These are phyloP conservation scores for Caretta caretta DNA, from an alignment of 2,113 vertebrate species.

Conservation along the genomic window DNA sequence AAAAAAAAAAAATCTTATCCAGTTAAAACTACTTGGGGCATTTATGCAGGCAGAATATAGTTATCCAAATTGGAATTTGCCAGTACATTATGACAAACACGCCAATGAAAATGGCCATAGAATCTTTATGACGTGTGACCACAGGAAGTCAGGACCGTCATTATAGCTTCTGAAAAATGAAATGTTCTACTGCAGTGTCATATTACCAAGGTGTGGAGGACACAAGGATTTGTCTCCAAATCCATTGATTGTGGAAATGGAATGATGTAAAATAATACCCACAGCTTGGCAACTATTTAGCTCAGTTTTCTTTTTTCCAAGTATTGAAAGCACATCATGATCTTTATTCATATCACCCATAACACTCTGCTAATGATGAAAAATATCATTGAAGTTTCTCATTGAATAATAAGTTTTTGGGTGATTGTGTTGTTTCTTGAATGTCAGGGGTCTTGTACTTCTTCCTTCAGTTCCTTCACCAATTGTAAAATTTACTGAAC, in stretches of 20 bases:
- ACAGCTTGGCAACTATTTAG: background rate
- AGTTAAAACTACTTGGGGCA: background rate
- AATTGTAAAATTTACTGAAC: background rate
- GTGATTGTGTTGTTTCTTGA: background rate
- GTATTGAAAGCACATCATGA: fast-evolving
- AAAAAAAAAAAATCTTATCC: background rate
- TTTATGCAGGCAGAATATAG: background rate
- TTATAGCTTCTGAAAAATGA: background rate
- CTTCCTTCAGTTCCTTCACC: background rate
- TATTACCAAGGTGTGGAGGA: background rate
- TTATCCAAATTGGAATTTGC: background rate
- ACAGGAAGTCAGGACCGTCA: background rate
- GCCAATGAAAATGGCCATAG: background rate
- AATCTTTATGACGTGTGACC: background rate
- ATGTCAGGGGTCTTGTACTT: background rate
- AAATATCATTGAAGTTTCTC: background rate
- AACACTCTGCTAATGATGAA: background rate
- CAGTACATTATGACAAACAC: background rate
- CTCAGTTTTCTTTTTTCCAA: background rate
- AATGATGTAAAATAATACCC: background rate
- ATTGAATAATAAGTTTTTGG: background rate
- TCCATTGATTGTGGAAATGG: background rate
- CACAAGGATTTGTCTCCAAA: background rate
- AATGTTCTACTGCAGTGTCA: background rate
- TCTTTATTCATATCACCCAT: background rate